phyloP scores from a whole-genome alignment of 2,888 invertebrate species.

The Campoplex capitator region DNA sequence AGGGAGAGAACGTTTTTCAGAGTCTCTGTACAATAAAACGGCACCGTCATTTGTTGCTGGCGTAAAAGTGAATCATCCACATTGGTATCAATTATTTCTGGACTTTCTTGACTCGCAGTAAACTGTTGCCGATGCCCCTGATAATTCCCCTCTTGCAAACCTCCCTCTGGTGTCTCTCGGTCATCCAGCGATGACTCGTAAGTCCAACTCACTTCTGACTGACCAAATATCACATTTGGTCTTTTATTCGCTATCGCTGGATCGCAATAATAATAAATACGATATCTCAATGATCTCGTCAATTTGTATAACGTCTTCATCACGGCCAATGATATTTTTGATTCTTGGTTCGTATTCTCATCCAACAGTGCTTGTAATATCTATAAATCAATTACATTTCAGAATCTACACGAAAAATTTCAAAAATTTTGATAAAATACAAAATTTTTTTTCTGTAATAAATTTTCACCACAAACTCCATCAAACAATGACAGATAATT shows the following conservation, averaged over 20 bases:
- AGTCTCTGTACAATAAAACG: constrained; percentile 84
- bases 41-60: constrained; percentile 84
- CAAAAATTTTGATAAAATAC: neutral
- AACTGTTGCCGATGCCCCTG: constrained; percentile 77
- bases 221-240: constrained; percentile 75
- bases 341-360: constrained; percentile 68
- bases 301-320: constrained; percentile 84
- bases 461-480: no score
- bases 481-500: no score
- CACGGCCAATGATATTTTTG: constrained; percentile 82
- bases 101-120: constrained; percentile 77
- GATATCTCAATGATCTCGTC: constrained; percentile 83
- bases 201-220: constrained; percentile 59
- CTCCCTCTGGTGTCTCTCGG: constrained; percentile 78
- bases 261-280: constrained; percentile 85
- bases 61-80: constrained; percentile 82
- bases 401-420: constrained; percentile 1
- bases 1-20: constrained; percentile 80
- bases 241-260: constrained; percentile 85
- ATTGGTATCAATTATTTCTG: constrained; percentile 69
- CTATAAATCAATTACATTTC: constrained; percentile 71
- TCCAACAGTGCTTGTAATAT: constrained; percentile 81
- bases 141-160: constrained; percentile 78
- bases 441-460: neutral
- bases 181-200: constrained; percentile 66